Evolutionary conservation across 2,888 invertebrate genomes (phyloP).

Genomic region (Euclidia mi): DNA sequence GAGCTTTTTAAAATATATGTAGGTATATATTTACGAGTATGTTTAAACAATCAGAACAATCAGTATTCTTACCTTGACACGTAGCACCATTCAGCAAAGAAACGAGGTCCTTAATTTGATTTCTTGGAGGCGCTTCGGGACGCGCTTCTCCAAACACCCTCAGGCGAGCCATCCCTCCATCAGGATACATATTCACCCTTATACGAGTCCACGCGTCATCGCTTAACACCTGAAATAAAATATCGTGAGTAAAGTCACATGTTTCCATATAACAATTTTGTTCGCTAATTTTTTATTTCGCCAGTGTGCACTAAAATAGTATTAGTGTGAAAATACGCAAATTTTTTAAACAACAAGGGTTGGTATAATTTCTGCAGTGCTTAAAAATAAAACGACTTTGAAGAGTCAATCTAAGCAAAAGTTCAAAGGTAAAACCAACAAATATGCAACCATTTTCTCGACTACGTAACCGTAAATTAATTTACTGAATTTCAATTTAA

Average conservation of each 20-base stretch:
- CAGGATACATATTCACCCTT: slow-evolving; percentile 91
- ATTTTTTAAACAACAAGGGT: slow-evolving; percentile 39
- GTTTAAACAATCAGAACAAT: too few relatives aligned
- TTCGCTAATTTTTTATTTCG: slow-evolving; percentile 12
- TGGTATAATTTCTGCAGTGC: too few relatives aligned
- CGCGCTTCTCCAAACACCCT: slow-evolving; percentile 89
- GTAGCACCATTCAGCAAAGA: slow-evolving; percentile 88
- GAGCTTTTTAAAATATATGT: too few relatives aligned
- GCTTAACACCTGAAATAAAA: slow-evolving; percentile 73
- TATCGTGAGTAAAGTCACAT: slow-evolving; percentile 22
- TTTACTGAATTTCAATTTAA: too few relatives aligned
- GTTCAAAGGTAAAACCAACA: too few relatives aligned
- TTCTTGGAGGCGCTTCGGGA: slow-evolving; percentile 71
- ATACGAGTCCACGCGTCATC: slow-evolving; percentile 90
- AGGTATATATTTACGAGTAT: too few relatives aligned
- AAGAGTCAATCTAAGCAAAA: too few relatives aligned
- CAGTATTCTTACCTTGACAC: slow-evolving; percentile 77
- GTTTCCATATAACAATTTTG: slow-evolving; percentile 16
- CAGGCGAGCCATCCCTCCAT: slow-evolving; percentile 91
- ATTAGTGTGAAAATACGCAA: slow-evolving; percentile 17
- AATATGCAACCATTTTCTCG: too few relatives aligned
- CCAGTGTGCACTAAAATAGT: slow-evolving; percentile 27
- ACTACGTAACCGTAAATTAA: too few relatives aligned
- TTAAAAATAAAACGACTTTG: too few relatives aligned
- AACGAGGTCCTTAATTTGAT: slow-evolving; percentile 85